Base-by-base conservation (phyloP, 1,140 invertebrate genomes). In the Colletes gigas region DNA sequence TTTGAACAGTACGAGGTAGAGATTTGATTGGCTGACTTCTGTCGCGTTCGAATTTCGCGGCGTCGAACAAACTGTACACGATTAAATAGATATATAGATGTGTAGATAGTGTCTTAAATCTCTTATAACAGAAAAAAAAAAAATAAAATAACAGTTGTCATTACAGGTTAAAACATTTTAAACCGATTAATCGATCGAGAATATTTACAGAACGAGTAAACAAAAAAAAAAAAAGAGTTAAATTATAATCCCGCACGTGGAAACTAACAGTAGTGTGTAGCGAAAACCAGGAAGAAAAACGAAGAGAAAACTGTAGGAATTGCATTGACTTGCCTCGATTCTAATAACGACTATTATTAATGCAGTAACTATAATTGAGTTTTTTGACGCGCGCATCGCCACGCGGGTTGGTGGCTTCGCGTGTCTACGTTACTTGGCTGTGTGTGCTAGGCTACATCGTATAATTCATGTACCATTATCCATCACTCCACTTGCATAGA, bases 391-490 rank as follows among this genome's bases (percentile, higher is more conserved):
- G 83, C 78, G 52, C 30, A 85, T 88, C 82, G 81, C 80, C 79
- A 72, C 68, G 66, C 66, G 76, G 63, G 52, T 30, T 30, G 30
- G 65, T 86, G 73, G 71, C 72, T 78, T 47, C 68, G 83, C 82
- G 88, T 90, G 90, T 91, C 89, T 9, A 89, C 89, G 86, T 90
- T 90, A 92, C 89, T 92, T 93, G 92, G 92, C 92, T 93, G 92
- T 92, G 92, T 92, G 92, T 90, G 90, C 90, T 93, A 92, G 90
- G 88, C 88, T 92, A 92, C 91, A 88, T 91, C 87, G 85, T 89
- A 67, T 67, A 81, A 87, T 83, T 90, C 90, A 92, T 89, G 83
- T 89, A 91, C 84, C 89, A 90, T 89, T 83, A 83, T 74, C 72
- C 74, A 86, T 83, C 71, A 68, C 74, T 84, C 65, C 84, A 77